Conservation (phyloP, 2,888 invertebrate genomes). For the Endotricha flammealis region DNA sequence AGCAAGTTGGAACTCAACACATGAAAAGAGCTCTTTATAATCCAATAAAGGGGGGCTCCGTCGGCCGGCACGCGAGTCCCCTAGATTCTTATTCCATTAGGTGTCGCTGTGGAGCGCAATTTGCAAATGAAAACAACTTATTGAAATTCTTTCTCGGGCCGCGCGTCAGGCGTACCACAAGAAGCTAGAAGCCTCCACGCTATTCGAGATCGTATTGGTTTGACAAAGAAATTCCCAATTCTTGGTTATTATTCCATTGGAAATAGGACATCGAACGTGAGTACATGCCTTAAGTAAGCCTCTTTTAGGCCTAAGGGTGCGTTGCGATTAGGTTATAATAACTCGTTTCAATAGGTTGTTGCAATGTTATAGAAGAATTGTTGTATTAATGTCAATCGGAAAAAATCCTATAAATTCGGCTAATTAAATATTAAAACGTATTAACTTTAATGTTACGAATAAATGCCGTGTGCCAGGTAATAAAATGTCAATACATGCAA, state of each 20-base stretch:
- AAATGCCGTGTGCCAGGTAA: no score
- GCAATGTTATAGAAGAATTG: no score
- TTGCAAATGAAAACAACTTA: constrained; percentile 78
- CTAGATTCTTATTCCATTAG: constrained; percentile 72
- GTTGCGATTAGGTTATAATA: no score
- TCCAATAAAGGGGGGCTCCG: constrained; percentile 53
- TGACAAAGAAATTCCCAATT: constrained; percentile 34
- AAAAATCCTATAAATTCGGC: no score
- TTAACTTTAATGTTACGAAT: no score
- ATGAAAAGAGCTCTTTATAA: constrained; percentile 46
- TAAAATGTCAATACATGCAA: no score
- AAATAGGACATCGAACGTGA: no score
- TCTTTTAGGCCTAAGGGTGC: no score
- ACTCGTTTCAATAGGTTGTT: no score
- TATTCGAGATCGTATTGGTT: constrained; percentile 48
- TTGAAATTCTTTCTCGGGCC: constrained; percentile 72
- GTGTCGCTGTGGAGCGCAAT: constrained; percentile 70
- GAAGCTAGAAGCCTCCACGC: constrained; percentile 41
- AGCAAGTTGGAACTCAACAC: constrained; percentile 22
- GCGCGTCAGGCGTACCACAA: constrained; percentile 37
- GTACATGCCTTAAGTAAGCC: no score
- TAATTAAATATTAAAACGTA: no score
- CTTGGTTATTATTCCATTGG: constrained; percentile 24
- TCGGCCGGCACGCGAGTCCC: constrained; percentile 46
- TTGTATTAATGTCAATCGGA: no score